Evolutionary conservation across 2,113 vertebrate genomes (phyloP), one percentile per base, ranked within the genome.

Genomic region (Gymnarchus niloticus): DNA sequence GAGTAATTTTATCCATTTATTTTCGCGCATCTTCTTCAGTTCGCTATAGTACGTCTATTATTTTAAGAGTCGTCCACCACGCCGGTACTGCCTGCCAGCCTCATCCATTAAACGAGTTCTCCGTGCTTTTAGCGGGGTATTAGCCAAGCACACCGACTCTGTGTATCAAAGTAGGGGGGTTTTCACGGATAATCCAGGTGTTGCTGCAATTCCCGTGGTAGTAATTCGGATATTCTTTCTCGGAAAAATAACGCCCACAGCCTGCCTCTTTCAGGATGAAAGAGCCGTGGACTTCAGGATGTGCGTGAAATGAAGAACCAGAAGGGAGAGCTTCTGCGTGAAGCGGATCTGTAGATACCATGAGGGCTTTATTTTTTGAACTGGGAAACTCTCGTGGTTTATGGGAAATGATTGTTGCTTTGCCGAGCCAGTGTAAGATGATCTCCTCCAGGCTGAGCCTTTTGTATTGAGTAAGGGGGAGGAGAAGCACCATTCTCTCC

Each of bases 251-350:
- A 78, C 85, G 52, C 87, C 85, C 87, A 19, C 86, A 86, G 87
- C 86, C 87, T 86, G 37, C n/a, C 37, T 59, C 82, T 81, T 51
- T 73, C 86, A 88, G 89, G 92, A 89, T 92, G 85, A 87, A 83
- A 86, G 81, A 88, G 17, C 65, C 76, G 81, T 87, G 23, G 87
- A 85, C 69, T 87, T 88, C 25, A 85, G 87, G 44, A 86, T 87
- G 48, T 88, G 56, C 23, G 49, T 85, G 44, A 73, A 19, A 33
- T 3, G 37, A 37, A 41, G 28, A 73, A 28, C 12, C 33, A 37
- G 14, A 37, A 73, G 65, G n/a, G n/a, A n/a, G n/a, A n/a, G n/a
- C 33, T 33, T 69, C 10, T 37, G 61, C 1, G 12, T 37, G 61
- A 69, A 17, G 14, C 65, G 19, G 10, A 37, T 17, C 65, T 17